Conservation (phyloP, 2,113 vertebrate species). For the Lamprologus ornatipinnis region DNA sequence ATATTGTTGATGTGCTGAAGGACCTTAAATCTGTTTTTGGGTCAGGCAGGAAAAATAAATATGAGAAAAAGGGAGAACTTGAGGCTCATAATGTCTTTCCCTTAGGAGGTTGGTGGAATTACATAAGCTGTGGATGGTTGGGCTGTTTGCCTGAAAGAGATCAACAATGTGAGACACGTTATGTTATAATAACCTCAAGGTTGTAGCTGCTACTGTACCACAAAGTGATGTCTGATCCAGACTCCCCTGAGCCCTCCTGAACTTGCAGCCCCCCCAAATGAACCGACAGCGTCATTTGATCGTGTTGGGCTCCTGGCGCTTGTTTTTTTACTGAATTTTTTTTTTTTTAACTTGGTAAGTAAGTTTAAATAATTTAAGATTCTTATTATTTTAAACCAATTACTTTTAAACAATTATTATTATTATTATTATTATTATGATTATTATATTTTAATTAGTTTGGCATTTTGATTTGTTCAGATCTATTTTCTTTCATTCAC, state of each 20-base stretch:
- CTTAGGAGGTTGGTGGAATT: not conserved
- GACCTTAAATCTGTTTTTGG: not conserved
- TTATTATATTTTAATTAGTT: not conserved
- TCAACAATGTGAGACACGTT: not conserved
- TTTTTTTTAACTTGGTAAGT: not conserved
- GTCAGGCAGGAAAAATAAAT: not conserved
- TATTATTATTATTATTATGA: not conserved
- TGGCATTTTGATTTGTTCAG: not conserved
- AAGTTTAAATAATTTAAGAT: not conserved
- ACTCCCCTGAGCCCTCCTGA: not conserved
- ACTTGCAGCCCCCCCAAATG: not conserved
- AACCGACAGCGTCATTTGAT: not conserved
- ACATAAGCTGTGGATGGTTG: not conserved
- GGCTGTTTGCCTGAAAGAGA: not conserved
- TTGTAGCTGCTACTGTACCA: not conserved
- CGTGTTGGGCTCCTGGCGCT: accelerated
- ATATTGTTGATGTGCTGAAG: not conserved
- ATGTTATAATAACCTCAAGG: not conserved
- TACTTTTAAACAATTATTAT: not conserved
- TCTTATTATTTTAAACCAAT: not conserved
- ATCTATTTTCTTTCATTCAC: not conserved
- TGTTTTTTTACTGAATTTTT: not conserved
- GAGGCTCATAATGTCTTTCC: not conserved
- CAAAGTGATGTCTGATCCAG: not conserved
- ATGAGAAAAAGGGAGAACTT: not conserved